Evolutionary conservation across 2,113 vertebrate genomes (phyloP).

Genomic region (Oreochromis tanganicae): DNA sequence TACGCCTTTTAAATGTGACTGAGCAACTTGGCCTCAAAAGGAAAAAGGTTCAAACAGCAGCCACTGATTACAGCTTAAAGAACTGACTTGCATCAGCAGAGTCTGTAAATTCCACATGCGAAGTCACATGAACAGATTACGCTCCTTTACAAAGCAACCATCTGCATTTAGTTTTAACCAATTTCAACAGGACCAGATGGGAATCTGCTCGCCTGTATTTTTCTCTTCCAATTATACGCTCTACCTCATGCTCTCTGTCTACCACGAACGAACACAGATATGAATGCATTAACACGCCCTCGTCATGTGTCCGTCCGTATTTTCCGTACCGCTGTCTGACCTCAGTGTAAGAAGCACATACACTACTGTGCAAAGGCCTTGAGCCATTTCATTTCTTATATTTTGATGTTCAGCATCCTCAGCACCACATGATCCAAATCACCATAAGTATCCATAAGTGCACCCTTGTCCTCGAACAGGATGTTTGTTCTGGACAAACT

Average conservation of each 20-base stretch:
- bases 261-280: background rate
- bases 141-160: conserved; percentile 12
- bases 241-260: background rate
- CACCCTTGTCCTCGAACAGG: background rate
- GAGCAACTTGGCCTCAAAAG: background rate
- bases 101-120: background rate
- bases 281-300: background rate
- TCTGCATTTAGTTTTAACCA: conserved; percentile 20
- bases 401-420: background rate
- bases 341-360: background rate
- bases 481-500: background rate
- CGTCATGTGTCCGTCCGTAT: background rate
- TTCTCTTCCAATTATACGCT: conserved; percentile 21
- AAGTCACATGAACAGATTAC: conserved; percentile 17
- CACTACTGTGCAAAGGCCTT: background rate
- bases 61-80: background rate
- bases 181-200: conserved; percentile 49
- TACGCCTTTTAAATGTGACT: background rate
- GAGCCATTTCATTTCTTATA: background rate
- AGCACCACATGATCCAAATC: background rate
- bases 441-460: background rate
- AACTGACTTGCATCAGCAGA: background rate
- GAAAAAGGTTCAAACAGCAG: background rate
- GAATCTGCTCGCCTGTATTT: conserved; percentile 29
- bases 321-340: background rate